These are phyloP conservation scores for Drosophila mayri DNA, from an alignment of 1,140 invertebrate genomes.

Conservation along the genomic window DNA sequence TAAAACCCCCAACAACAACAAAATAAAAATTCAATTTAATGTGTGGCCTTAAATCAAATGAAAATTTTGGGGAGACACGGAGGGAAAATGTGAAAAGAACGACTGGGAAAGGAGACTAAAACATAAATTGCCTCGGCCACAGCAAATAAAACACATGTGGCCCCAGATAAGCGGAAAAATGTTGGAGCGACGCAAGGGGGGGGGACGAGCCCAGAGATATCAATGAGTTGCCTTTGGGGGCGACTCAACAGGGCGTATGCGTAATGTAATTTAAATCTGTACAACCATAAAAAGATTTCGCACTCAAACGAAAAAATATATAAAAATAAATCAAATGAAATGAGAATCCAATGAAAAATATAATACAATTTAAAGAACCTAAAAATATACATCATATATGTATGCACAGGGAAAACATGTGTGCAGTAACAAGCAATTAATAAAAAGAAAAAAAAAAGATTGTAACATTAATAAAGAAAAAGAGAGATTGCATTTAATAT, in stretches of 20 bases:
- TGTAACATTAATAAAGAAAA: conserved; percentile 12
- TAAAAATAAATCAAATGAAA: conserved; percentile 37
- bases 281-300: conserved; percentile 31
- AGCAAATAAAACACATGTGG: conserved; percentile 55
- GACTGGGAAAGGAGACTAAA: conserved; percentile 11
- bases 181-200: background rate
- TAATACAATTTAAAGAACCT: background rate
- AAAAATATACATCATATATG: background rate
- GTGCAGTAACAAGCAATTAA: conserved; percentile 7
- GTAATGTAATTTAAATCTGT: conserved; percentile 47
- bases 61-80: background rate
- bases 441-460: background rate
- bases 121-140: conserved; percentile 45
- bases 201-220: conserved; percentile 21
- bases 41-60: conserved; percentile 70
- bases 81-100: conserved; percentile 10
- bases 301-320: conserved; percentile 14
- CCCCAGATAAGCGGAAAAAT: conserved; percentile 19
- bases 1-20: conserved; percentile 14
- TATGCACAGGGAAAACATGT: conserved; percentile 1
- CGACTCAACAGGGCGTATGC: conserved; percentile 47
- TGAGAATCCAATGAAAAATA: conserved; percentile 11
- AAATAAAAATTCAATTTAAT: conserved; percentile 51
- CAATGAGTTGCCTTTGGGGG: conserved; percentile 25
- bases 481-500: conserved; percentile 3